These are phyloP conservation scores for Colossoma macropomum DNA, from an alignment of 2,113 vertebrate species.

Conservation along the genomic window DNA sequence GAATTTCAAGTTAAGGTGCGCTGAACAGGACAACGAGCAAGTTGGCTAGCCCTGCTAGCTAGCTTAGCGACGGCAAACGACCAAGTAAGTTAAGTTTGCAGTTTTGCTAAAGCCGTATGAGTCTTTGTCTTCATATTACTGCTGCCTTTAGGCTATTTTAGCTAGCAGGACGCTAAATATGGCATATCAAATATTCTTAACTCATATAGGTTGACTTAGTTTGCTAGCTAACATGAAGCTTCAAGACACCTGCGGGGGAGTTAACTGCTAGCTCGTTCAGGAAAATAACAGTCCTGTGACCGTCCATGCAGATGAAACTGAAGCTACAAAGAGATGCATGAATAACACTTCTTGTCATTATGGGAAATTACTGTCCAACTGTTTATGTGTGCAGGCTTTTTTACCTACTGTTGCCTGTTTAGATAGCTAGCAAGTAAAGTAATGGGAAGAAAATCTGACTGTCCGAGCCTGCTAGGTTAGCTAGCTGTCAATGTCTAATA, in stretches of 20 bases:
- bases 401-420: neutral
- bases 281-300: neutral
- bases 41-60: conserved; percentile 49
- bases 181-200: neutral
- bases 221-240: neutral
- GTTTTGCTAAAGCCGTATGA: neutral
- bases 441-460: neutral
- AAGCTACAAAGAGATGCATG: neutral
- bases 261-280: neutral
- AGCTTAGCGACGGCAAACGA: conserved; percentile 43
- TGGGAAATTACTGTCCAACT: neutral
- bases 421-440: neutral
- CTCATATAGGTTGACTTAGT: neutral
- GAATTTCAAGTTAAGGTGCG: conserved; percentile 34
- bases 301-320: neutral
- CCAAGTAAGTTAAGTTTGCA: conserved; percentile 51
- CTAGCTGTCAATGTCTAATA: conserved; percentile 1
- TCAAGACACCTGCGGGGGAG: neutral
- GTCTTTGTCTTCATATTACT: neutral
- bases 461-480: neutral
- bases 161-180: neutral
- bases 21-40: conserved; percentile 12
- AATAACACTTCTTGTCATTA: neutral
- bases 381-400: too few relatives aligned
- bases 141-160: neutral